Evolutionary conservation across 2,888 invertebrate genomes (phyloP).

Genomic region (Syritta pipiens): DNA sequence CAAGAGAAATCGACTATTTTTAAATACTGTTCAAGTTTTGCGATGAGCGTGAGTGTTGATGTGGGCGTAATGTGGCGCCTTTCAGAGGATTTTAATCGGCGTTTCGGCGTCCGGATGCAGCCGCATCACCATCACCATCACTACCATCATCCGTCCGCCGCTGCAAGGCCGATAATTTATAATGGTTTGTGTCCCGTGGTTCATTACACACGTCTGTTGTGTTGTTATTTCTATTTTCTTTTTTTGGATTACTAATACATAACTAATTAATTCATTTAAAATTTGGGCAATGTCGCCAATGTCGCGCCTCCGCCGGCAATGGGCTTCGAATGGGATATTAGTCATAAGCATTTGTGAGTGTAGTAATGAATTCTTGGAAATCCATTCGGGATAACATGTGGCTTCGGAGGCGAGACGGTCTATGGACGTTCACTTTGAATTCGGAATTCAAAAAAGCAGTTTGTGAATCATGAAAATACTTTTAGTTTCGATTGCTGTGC

Average conservation of each 20-base stretch:
- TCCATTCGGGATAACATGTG: constrained; percentile 35
- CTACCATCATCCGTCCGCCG: constrained; percentile 71
- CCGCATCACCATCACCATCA: constrained; percentile 74
- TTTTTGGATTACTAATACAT: no score
- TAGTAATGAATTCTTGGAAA: constrained; percentile 52
- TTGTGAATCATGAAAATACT: constrained; percentile 48
- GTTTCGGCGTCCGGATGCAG: constrained; percentile 79
- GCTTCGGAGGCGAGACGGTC: constrained; percentile 8
- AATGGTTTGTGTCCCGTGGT: constrained; percentile 72
- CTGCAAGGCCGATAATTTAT: constrained; percentile 75
- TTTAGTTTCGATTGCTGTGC: constrained; percentile 1
- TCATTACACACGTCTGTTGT: no score
- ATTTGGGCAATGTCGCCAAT: constrained; percentile 32
- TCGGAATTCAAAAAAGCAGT: constrained; percentile 19
- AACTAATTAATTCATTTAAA: constrained; percentile 26
- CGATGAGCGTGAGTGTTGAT: constrained; percentile 79
- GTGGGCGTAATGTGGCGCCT: constrained; percentile 80
- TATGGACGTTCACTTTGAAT: constrained; percentile 27
- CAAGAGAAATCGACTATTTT: constrained; percentile 19
- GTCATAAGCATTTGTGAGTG: constrained; percentile 34
- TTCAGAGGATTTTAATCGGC: constrained; percentile 79
- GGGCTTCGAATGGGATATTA: constrained; percentile 38
- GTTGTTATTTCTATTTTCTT: no score
- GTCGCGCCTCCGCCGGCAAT: constrained; percentile 9
- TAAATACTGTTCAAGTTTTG: constrained; percentile 35